Conservation (phyloP, 2,113 vertebrate genomes). For the Trachemys scripta region DNA sequence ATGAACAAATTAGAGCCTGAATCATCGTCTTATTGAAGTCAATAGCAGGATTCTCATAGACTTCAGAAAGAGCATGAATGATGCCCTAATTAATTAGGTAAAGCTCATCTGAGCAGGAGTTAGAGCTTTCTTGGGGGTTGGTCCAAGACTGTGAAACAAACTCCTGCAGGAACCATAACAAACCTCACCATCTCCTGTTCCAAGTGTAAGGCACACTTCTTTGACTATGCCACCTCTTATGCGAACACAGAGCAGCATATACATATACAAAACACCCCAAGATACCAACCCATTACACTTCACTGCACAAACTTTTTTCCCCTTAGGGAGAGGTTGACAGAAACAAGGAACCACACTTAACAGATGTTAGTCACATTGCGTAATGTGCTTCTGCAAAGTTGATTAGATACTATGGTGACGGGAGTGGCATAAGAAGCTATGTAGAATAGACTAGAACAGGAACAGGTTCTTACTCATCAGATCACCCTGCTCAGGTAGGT, state of each 20-base stretch:
- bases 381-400: background rate
- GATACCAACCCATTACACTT: background rate
- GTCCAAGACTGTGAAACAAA: background rate
- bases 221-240: background rate
- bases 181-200: background rate
- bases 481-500: background rate
- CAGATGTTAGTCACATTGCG: background rate
- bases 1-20: background rate
- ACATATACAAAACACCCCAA: background rate
- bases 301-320: background rate
- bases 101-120: background rate
- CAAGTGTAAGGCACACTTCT: background rate
- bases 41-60: background rate
- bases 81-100: background rate
- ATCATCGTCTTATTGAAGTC: background rate
- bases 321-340: background rate
- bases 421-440: background rate
- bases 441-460: background rate
- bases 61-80: background rate
- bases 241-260: background rate
- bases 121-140: background rate
- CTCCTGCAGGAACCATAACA: background rate
- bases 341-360: background rate
- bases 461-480: background rate
- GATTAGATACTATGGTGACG: background rate